Percentiles rank a stretch among this genome's conserved stretches.
These are phyloP conservation scores for Forpus xanthops DNA, from an alignment of 2,797 vertebrate genomes.

Conservation along the genomic window DNA sequence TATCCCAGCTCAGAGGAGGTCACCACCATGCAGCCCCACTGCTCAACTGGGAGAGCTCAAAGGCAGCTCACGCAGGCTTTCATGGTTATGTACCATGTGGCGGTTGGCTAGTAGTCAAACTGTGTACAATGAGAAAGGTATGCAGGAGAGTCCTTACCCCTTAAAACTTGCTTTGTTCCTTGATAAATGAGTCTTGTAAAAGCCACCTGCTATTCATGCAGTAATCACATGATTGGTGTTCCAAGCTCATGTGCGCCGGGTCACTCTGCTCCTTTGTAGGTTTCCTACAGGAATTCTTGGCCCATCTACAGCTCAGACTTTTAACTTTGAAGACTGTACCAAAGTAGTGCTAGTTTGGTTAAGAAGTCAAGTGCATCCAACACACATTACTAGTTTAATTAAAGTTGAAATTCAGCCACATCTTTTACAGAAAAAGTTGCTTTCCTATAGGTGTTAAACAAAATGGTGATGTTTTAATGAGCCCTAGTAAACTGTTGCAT, in stretches of 20 bases:
- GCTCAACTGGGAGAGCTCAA: not conserved
- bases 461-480: not conserved
- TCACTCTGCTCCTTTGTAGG: not conserved
- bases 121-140: not conserved
- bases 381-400: not conserved
- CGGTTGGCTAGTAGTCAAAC: not conserved
- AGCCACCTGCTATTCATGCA: not conserved
- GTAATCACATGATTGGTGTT: not conserved
- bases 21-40: rapidly evolving
- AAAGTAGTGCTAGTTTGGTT: not conserved
- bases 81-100: not conserved
- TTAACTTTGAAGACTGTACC: not conserved
- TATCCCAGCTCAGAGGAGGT: not conserved
- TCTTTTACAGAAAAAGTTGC: not conserved
- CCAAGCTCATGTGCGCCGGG: not conserved
- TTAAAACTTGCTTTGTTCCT: not conserved
- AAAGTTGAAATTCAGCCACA: not conserved
- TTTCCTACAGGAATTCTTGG: not conserved
- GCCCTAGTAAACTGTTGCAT: not conserved
- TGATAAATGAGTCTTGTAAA: not conserved
- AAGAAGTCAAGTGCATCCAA: not conserved
- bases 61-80: not conserved
- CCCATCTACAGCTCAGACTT: not conserved
- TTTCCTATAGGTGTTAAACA: not conserved
- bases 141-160: not conserved